phyloP scores from a whole-genome alignment of 1,140 invertebrate genomes.

The Phortica variegata region DNA sequence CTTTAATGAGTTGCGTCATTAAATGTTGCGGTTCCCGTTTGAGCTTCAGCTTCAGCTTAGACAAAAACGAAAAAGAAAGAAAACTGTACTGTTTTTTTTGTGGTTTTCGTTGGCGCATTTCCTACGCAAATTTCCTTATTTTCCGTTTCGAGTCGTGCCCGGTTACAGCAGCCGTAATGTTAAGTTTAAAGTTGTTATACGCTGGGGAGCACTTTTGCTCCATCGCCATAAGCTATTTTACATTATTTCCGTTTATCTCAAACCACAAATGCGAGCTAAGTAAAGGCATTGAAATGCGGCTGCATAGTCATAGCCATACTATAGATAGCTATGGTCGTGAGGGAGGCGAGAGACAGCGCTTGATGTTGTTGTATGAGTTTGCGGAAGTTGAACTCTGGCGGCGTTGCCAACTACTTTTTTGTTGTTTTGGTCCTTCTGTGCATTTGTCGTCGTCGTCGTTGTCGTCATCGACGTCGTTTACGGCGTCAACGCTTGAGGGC shows the following conservation, averaged over 20 bases:
- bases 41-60: neutral
- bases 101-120: too few species aligned
- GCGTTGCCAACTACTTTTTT: too few species aligned
- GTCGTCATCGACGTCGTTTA: constrained; percentile 1
- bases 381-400: too few species aligned
- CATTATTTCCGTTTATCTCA: constrained; percentile 39
- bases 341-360: neutral
- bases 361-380: constrained; percentile 12
- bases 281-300: too few species aligned
- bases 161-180: too few species aligned
- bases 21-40: constrained; percentile 33
- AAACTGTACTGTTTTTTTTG: too few species aligned
- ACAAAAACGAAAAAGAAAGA: neutral
- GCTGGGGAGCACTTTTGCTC: constrained; percentile 35
- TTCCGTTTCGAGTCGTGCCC: too few species aligned
- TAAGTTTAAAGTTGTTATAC: neutral
- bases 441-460: neutral
- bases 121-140: too few species aligned
- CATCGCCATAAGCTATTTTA: constrained; percentile 48
- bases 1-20: constrained; percentile 47
- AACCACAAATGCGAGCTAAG: too few species aligned
- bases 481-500: constrained; percentile 29
- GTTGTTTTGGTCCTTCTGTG: too few species aligned
- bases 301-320: too few species aligned
- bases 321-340: too few species aligned